Percentiles rank a stretch among this genome's conserved stretches.
Conservation (phyloP, 2,888 invertebrate species). For the Aethes cnicana region DNA sequence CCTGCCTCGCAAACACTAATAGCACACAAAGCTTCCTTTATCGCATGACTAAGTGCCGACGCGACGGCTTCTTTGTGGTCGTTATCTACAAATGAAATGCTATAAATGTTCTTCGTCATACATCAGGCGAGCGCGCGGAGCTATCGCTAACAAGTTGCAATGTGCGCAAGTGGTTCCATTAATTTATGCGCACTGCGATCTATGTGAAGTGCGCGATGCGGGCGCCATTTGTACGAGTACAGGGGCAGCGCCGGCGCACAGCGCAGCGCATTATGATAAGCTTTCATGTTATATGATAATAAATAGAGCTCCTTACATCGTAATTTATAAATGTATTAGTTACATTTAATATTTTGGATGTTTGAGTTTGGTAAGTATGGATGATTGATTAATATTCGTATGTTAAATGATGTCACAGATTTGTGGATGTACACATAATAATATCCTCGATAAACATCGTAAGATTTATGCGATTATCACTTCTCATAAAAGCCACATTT, state of each 20-base stretch:
- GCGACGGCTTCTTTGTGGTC: conserved; percentile 21
- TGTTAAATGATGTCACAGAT: too few relatives aligned
- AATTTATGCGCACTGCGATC: conserved; percentile 18
- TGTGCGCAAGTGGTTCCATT: conserved; percentile 18
- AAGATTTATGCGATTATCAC: too few relatives aligned
- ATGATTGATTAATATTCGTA: too few relatives aligned
- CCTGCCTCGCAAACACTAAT: neutral
- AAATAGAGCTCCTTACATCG: too few relatives aligned
- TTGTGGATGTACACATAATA: too few relatives aligned
- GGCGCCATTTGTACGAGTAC: neutral
- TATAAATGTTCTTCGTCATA: conserved; percentile 24
- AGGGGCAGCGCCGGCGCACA: neutral
- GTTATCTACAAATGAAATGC: conserved; percentile 23
- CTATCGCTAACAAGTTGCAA: conserved; percentile 17
- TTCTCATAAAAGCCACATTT: too few relatives aligned
- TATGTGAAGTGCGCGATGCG: conserved; percentile 12
- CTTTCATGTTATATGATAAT: too few relatives aligned
- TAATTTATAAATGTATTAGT: too few relatives aligned
- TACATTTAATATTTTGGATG: too few relatives aligned
- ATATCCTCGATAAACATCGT: too few relatives aligned
- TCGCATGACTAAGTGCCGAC: conserved; percentile 19
- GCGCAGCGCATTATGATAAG: too few relatives aligned
- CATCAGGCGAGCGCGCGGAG: neutral
- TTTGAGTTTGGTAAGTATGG: too few relatives aligned
- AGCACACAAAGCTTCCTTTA: neutral